These are phyloP conservation scores for Oncopeltus fasciatus DNA, from an alignment of 1,140 invertebrate genomes.

Conservation along the genomic window DNA sequence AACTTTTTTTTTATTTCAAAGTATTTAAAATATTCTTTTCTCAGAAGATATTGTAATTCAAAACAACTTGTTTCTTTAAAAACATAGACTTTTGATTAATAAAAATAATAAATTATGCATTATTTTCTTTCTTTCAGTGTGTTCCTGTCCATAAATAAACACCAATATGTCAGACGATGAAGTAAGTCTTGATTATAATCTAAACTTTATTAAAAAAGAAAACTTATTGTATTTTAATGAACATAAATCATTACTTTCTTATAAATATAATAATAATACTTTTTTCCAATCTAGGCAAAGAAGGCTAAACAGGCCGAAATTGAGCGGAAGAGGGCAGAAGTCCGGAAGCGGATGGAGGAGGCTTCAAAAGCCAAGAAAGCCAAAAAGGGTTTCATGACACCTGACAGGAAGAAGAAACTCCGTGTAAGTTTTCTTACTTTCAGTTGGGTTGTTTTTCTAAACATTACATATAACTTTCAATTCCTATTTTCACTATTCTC, in stretches of 20 bases:
- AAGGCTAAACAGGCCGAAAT: constrained; percentile 88
- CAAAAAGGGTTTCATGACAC: constrained; percentile 97
- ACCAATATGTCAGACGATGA: constrained; percentile 2
- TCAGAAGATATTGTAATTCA: neutral
- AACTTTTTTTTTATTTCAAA: no score
- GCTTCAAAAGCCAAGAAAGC: constrained; percentile 88
- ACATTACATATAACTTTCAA: no score
- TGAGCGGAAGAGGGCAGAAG: constrained; percentile 86
- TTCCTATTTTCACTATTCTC: no score
- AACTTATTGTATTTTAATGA: neutral
- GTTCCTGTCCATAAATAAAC: neutral
- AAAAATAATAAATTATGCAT: neutral
- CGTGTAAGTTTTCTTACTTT: no score
- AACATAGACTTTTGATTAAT: neutral
- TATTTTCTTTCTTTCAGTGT: neutral
- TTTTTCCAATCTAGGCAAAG: constrained; percentile 63
- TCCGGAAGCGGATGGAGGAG: constrained; percentile 88
- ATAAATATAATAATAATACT: neutral
- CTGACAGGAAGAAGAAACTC: constrained; percentile 95
- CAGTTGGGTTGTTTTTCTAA: no score
- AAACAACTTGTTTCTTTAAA: neutral
- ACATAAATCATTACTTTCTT: neutral
- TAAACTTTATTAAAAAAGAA: no score
- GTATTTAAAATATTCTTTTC: no score
- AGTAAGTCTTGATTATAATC: neutral